Conservation (phyloP, 2,113 vertebrate genomes). For the Hippocampus guttulatus region DNA sequence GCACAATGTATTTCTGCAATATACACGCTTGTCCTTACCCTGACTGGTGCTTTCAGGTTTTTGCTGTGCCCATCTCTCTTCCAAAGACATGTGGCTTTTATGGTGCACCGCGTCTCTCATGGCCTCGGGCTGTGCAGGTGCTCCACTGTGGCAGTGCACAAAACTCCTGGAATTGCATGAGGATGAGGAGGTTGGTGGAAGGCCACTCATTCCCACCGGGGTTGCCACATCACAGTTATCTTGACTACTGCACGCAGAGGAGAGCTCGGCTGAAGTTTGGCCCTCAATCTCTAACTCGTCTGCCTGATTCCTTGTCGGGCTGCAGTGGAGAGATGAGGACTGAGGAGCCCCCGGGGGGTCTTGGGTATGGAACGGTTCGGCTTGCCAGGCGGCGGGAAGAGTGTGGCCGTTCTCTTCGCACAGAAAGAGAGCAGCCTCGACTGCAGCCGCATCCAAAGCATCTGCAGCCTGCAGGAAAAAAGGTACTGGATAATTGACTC, state of each 20-base stretch:
- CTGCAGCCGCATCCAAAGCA: constrained; percentile 88
- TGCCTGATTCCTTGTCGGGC: constrained; percentile 41
- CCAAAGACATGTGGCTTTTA: constrained; percentile 50
- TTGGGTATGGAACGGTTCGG: constrained; percentile 60
- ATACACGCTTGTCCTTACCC: constrained; percentile 48
- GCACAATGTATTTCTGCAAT: not conserved
- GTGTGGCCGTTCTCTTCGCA: constrained; percentile 87
- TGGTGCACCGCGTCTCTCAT: constrained; percentile 51
- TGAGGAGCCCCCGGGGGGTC: constrained; percentile 26
- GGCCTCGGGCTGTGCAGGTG: constrained; percentile 30
- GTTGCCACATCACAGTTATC: constrained; percentile 37
- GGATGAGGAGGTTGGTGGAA: constrained; percentile 37
- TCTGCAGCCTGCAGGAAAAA: constrained; percentile 67
- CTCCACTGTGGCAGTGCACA: constrained; percentile 32
- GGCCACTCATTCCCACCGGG: constrained; percentile 31
- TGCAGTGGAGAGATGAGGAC: constrained; percentile 33
- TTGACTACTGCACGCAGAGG: constrained; percentile 43
- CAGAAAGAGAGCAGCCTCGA: constrained; percentile 89
- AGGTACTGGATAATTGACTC: constrained; percentile 13
- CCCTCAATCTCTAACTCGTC: constrained; percentile 24
- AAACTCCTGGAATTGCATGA: constrained; percentile 31
- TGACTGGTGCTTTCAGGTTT: constrained; percentile 28
- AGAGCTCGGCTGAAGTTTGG: constrained; percentile 26
- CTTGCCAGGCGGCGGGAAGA: constrained; percentile 83
- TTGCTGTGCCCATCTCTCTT: constrained; percentile 55